These are phyloP conservation scores for Peromyscus californicus DNA, from an alignment of 2,113 vertebrate species.

Conservation along the genomic window DNA sequence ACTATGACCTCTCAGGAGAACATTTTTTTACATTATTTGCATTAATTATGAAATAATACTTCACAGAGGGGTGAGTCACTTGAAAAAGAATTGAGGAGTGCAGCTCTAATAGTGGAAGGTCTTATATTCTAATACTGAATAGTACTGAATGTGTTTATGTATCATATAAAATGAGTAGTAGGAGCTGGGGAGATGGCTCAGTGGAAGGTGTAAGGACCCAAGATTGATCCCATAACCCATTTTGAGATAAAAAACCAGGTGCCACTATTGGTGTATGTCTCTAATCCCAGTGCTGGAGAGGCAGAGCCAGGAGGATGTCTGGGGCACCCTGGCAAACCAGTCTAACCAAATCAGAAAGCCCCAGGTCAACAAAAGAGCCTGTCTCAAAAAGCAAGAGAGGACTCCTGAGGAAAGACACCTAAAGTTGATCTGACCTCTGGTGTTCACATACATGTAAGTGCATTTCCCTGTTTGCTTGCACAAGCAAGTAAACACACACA, in stretches of 20 bases:
- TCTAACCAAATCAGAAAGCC: neutral
- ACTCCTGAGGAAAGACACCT: neutral
- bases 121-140: neutral
- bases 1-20: neutral
- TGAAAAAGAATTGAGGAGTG: neutral
- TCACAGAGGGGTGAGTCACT: no score
- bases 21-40: neutral
- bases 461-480: neutral
- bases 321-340: neutral
- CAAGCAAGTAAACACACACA: neutral
- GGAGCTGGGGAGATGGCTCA: neutral
- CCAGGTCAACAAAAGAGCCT: neutral
- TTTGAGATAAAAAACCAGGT: neutral
- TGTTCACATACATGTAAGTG: no score
- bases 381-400: neutral
- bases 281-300: neutral
- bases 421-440: neutral
- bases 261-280: neutral
- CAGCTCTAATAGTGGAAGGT: neutral
- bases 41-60: conserved; percentile 3
- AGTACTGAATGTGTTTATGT: neutral
- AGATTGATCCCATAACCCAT: neutral
- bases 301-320: neutral
- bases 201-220: neutral
- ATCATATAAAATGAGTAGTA: neutral